Conservation (phyloP, 2,113 vertebrate genomes). For the Colaptes auratus region DNA sequence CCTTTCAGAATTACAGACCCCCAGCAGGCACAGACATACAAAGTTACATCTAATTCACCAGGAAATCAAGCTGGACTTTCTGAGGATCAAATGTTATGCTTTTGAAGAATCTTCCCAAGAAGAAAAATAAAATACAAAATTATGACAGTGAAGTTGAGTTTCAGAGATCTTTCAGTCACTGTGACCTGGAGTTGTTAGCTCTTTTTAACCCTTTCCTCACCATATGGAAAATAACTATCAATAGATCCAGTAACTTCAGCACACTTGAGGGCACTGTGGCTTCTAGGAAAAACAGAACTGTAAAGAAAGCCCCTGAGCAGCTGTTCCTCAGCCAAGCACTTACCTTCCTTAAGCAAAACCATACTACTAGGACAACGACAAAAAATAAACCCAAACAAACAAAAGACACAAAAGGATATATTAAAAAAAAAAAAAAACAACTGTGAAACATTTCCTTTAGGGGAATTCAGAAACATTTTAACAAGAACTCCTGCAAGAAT, state of each 20-base stretch:
- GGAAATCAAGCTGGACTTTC: neutral
- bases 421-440: neutral
- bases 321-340: neutral
- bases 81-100: neutral
- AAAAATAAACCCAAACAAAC: neutral
- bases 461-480: neutral
- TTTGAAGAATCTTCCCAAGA: neutral
- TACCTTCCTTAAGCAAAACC: no score
- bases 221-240: neutral
- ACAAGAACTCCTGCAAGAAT: neutral
- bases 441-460: neutral
- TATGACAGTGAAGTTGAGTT: neutral
- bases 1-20: neutral
- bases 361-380: neutral
- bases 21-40: neutral
- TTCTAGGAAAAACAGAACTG: neutral
- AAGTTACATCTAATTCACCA: neutral
- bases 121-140: neutral
- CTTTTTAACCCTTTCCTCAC: neutral
- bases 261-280: neutral
- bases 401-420: neutral
- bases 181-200: neutral
- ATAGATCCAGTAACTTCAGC: neutral
- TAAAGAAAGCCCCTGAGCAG: neutral
- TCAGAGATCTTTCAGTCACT: neutral